A percentile compares a stretch with the other conserved stretches of the same genome.
phyloP scores from a whole-genome alignment of 2,888 invertebrate genomes.

The Octodonta nipae region DNA sequence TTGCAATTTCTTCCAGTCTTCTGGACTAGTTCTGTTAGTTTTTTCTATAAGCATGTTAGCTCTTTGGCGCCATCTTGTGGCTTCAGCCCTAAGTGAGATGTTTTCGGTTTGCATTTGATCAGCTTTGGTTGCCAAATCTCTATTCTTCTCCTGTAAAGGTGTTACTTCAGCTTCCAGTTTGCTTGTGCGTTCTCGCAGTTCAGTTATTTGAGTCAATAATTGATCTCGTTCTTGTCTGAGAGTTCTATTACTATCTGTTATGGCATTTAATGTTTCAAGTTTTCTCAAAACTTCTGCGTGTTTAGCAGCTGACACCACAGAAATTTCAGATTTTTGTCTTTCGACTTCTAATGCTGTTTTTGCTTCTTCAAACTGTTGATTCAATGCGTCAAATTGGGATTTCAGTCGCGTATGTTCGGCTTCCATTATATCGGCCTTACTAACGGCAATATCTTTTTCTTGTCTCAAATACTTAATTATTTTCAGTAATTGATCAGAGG shows the following conservation, averaged over 20 bases:
- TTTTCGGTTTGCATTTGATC: constrained; percentile 67
- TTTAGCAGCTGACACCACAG: constrained; percentile 62
- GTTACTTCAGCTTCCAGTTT: constrained; percentile 55
- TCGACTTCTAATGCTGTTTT: constrained; percentile 57
- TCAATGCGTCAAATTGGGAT: constrained; percentile 56
- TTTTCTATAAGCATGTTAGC: constrained; percentile 80
- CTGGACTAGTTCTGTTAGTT: constrained; percentile 79
- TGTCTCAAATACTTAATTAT: constrained; percentile 77
- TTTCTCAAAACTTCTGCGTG: constrained; percentile 80
- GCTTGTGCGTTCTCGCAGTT: constrained; percentile 46
- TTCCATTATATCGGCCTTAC: constrained; percentile 72
- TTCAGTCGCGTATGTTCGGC: constrained; percentile 69
- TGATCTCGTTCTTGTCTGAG: constrained; percentile 76
- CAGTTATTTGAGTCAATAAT: background rate
- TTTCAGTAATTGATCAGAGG: constrained; percentile 71
- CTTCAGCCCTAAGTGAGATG: constrained; percentile 62
- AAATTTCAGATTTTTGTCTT: constrained; percentile 61
- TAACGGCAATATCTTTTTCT: constrained; percentile 80
- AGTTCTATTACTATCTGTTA: constrained; percentile 83
- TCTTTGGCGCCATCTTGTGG: constrained; percentile 72
- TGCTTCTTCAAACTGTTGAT: constrained; percentile 61
- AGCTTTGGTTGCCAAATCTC: constrained; percentile 54
- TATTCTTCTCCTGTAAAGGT: constrained; percentile 64
- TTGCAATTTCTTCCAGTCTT: constrained; percentile 79
- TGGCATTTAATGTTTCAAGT: constrained; percentile 79